Evolutionary conservation across 2,797 vertebrate genomes (phyloP).

Genomic region (Spinus olivaceus): DNA sequence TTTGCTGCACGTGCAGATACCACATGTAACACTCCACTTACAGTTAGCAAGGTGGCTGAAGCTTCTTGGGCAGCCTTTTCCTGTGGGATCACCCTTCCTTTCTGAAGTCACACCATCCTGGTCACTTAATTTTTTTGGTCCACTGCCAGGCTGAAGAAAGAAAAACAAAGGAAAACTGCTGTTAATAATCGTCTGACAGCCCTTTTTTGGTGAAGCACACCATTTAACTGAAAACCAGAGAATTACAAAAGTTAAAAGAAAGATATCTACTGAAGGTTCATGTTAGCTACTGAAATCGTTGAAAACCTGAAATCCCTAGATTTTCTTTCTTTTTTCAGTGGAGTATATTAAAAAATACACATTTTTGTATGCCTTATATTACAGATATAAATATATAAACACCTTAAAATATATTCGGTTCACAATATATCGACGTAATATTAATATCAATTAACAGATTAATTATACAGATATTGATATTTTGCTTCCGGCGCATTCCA

Average conservation of each 20-base stretch:
- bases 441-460: not conserved
- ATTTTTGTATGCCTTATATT: not conserved
- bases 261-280: accelerated
- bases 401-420: not conserved
- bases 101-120: accelerated
- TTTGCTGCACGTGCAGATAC: accelerated
- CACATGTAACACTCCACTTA: accelerated
- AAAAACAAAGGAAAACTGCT: accelerated
- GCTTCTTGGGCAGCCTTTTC: accelerated
- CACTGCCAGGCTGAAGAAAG: not conserved
- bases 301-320: accelerated
- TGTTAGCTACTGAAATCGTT: accelerated
- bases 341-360: not conserved
- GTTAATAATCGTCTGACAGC: accelerated
- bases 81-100: accelerated
- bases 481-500: accelerated
- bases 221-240: accelerated
- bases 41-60: accelerated
- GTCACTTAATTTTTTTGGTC: not conserved
- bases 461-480: accelerated
- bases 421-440: not conserved
- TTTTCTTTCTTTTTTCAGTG: accelerated
- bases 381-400: not conserved
- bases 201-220: accelerated
- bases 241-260: accelerated